Evolutionary conservation across 1,140 invertebrate genomes (phyloP), one percentile per base, ranked within the genome.

Genomic region (Drosophila nebulosa): DNA sequence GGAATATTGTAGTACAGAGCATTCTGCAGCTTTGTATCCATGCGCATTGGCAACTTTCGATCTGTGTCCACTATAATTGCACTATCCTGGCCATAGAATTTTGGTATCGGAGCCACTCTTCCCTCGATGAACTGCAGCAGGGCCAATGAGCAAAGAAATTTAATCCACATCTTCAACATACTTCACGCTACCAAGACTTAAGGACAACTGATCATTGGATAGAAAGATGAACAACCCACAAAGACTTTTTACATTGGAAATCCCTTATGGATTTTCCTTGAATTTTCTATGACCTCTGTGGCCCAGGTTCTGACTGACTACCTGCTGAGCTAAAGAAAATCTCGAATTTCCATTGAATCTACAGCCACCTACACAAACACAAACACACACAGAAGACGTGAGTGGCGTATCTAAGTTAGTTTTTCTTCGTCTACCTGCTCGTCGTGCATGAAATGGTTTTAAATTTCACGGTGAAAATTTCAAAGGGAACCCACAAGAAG

Each of bases 1-100:
- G 85, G 85, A 24, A 90, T 52, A 36, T 89, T 89, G 32, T 77
- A 89, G 46, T 80, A 85, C 6, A 75, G 32, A 5, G 70, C 85
- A 71, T 89, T 83, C 18, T 69, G 71, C 5, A 81, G 16, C 18
- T 79, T 78, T 3, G 79, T 63, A 46, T 69, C 69, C 30, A 84
- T 1, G 14, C 52, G 66, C 2, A 70, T 18, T 5, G 64, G 64
- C 26, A 51, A 10, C 18, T 53, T 59, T 55, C 64, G 68, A 12
- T 78, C 74, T 5, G 74, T 69, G 6, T 86, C 74, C 2, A 80
- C 71, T 26, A 84, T 80, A 5, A 88, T 32, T 32, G 77, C 74
- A 68, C 81, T 85, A 59, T 90, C 83, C 57, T 84, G 70, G 6
- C 77, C 79, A 66, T 76, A 79, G 52, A 90, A 81, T 7, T 78